Evolutionary conservation across 2,113 vertebrate species (phyloP).

Genomic region (Cairina moschata): DNA sequence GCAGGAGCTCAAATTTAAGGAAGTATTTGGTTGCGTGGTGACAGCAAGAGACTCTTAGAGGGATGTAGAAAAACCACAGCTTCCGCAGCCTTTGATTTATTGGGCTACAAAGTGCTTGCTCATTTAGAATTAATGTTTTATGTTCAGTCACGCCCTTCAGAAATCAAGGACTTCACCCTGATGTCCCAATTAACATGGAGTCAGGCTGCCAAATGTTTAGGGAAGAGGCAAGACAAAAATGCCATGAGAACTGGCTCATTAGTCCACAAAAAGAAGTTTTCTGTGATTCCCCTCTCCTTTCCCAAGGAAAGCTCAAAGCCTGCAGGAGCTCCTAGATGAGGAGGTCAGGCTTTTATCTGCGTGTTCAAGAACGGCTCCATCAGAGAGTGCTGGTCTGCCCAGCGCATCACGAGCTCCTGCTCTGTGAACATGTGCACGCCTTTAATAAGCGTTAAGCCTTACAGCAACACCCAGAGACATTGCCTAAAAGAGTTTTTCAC

Average conservation of each 20-base stretch:
- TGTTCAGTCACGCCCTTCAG: neutral
- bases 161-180: neutral
- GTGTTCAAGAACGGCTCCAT: fast-evolving
- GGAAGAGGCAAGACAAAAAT: neutral
- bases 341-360: neutral
- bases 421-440: neutral
- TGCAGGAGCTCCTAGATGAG: neutral
- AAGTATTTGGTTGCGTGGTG: neutral
- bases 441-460: neutral
- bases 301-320: neutral
- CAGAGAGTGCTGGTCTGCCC: fast-evolving
- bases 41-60: neutral
- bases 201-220: neutral
- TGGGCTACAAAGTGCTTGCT: neutral
- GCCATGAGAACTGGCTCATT: neutral
- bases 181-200: neutral
- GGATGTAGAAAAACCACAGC: neutral
- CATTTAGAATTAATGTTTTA: neutral
- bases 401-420: fast-evolving
- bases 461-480: neutral
- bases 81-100: neutral
- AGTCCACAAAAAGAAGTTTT: neutral
- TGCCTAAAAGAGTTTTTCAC: neutral
- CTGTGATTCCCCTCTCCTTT: neutral
- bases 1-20: neutral